phyloP scores from a whole-genome alignment of 2,888 invertebrate genomes.

The Frankliniella intonsa region DNA sequence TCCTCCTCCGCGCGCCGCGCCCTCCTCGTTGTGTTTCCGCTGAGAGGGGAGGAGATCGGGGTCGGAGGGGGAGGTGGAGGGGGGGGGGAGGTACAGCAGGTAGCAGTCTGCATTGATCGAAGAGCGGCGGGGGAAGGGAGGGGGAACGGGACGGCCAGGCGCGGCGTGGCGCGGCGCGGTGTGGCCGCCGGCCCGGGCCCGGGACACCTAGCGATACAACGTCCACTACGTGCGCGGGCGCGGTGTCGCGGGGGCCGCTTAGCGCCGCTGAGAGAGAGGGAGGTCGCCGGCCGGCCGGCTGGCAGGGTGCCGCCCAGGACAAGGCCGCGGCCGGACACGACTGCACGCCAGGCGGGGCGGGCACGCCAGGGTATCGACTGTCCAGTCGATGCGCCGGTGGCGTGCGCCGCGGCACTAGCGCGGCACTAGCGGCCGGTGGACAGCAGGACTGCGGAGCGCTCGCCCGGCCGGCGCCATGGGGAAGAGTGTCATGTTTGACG shows the following conservation, averaged over 20 bases:
- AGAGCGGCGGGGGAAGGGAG: background rate
- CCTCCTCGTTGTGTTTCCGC: background rate
- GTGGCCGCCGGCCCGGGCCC: background rate
- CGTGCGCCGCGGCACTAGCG: background rate
- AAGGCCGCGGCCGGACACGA: too few species aligned
- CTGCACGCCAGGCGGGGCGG: too few species aligned
- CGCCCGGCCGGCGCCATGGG: background rate
- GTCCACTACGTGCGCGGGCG: background rate
- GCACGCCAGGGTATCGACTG: background rate
- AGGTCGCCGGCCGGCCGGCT: too few species aligned
- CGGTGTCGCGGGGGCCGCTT: background rate
- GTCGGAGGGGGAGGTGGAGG: background rate
- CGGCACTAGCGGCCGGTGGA: background rate
- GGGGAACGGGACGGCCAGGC: background rate
- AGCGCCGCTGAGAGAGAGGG: background rate
- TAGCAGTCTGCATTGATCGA: background rate
- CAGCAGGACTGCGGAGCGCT: background rate
- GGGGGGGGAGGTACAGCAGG: background rate
- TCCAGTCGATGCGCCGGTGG: background rate
- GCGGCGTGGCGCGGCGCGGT: background rate
- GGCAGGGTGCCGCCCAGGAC: too few species aligned
- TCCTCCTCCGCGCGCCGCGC: too few species aligned
- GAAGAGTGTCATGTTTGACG: constrained; percentile 17
- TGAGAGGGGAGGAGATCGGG: background rate
- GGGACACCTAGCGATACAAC: background rate